Conservation (phyloP, 2,797 vertebrate species). For the Cygnus olor region DNA sequence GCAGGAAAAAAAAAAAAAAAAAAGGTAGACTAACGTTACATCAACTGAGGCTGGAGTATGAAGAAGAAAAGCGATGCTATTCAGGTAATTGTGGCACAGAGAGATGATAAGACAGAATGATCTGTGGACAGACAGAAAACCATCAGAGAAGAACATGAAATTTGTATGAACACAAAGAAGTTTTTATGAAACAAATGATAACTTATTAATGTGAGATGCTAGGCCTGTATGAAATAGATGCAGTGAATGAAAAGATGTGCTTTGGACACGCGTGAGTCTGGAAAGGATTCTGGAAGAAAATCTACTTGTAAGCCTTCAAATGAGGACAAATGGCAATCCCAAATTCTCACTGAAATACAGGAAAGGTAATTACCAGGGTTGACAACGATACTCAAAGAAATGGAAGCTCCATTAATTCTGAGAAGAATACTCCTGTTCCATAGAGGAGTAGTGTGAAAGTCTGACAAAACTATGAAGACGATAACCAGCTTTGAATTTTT, state of each 20-base stretch:
- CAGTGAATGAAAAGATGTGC: not conserved
- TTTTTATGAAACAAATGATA: not conserved
- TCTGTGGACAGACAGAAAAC: not conserved
- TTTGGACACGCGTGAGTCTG: rapidly evolving
- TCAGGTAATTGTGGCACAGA: not conserved
- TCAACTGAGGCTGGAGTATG: not conserved
- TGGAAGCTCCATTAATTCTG: not conserved
- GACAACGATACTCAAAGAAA: not conserved
- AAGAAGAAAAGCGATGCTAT: not conserved
- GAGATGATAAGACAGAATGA: not conserved
- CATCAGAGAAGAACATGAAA: not conserved
- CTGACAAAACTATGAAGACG: not conserved
- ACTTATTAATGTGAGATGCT: not conserved
- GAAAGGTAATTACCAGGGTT: not conserved
- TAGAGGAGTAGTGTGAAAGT: not conserved
- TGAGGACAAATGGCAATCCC: not conserved
- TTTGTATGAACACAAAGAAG: not conserved
- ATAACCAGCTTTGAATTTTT: not conserved
- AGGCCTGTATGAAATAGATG: not conserved
- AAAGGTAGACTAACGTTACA: rapidly evolving
- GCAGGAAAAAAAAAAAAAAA: not conserved
- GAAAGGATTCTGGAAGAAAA: not conserved
- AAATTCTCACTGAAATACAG: not conserved
- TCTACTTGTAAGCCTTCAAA: not conserved
- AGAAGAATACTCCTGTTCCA: not conserved